A percentile compares a stretch with the other conserved stretches of the same genome.
phyloP scores from a whole-genome alignment of 2,797 vertebrate genomes.

The Neomorphus geoffroyi region DNA sequence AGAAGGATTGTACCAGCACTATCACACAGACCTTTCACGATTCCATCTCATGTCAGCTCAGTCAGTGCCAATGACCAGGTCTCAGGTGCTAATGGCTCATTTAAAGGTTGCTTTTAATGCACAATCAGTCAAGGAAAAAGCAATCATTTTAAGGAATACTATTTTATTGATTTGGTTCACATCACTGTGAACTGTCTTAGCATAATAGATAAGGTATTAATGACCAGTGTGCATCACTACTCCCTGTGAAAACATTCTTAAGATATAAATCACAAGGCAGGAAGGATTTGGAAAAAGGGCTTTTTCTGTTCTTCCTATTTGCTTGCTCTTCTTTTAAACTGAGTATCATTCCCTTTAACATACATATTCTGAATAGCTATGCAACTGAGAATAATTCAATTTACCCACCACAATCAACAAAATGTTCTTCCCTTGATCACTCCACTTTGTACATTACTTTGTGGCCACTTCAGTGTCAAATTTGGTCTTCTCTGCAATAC shows the following conservation, averaged over 20 bases:
- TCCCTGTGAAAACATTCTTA: background rate
- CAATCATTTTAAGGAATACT: conserved; percentile 26
- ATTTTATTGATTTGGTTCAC: conserved; percentile 16
- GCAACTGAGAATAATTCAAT: conserved; percentile 33
- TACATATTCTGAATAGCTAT: conserved; percentile 24
- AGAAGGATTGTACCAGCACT: background rate
- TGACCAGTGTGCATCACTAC: background rate
- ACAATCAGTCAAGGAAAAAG: conserved; percentile 3
- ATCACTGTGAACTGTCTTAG: conserved; percentile 5
- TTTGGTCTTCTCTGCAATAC: conserved; percentile 40
- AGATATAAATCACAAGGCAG: background rate
- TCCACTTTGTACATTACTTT: conserved; percentile 6
- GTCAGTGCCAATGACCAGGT: background rate
- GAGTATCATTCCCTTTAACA: conserved; percentile 25
- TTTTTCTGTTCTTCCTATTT: conserved; percentile 2
- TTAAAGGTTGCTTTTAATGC: conserved; percentile 39
- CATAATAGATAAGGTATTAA: conserved; percentile 9
- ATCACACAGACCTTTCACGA: background rate
- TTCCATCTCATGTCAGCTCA: background rate
- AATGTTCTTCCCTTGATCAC: conserved; percentile 41
- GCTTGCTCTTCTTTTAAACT: conserved; percentile 19
- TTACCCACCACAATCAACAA: conserved; percentile 55
- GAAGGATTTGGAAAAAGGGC: background rate
- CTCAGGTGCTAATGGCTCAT: background rate
- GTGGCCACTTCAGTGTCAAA: conserved; percentile 60